Evolutionary conservation across 2,113 vertebrate species (phyloP).

Genomic region (Panurus biarmicus): DNA sequence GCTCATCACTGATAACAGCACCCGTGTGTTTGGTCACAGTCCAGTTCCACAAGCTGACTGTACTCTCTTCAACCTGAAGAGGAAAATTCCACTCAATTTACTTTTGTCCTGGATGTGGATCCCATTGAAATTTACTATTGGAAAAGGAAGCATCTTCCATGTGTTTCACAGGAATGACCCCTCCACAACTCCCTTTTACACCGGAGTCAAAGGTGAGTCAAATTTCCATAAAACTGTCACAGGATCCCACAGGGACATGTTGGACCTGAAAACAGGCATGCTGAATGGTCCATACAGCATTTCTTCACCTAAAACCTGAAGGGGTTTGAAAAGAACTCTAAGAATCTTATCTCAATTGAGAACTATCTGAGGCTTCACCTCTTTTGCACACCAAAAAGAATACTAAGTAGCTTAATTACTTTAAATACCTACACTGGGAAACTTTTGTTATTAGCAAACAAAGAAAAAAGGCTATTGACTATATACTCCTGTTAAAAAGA

Average conservation of each 20-base stretch:
- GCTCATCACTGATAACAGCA: constrained; percentile 67
- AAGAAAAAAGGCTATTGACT: neutral
- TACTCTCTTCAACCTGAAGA: constrained; percentile 81
- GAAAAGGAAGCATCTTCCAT: neutral
- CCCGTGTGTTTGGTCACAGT: constrained; percentile 71
- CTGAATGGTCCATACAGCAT: neutral
- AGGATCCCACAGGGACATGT: neutral
- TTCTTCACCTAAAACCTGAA: neutral
- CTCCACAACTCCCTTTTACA: neutral
- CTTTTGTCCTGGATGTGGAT: neutral
- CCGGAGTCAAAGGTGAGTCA: neutral
- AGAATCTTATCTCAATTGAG: neutral
- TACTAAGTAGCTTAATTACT: neutral
- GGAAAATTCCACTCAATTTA: neutral
- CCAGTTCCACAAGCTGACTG: constrained; percentile 91
- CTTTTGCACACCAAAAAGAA: neutral
- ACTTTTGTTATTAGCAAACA: neutral
- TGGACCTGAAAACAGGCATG: neutral
- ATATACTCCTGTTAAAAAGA: neutral
- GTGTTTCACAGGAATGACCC: neutral
- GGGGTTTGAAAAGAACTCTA: neutral
- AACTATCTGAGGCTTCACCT: neutral
- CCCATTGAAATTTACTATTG: neutral
- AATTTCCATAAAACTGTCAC: neutral
- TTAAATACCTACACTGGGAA: neutral